phyloP scores from a whole-genome alignment of 2,888 invertebrate species.

The Eupithecia vulgata region DNA sequence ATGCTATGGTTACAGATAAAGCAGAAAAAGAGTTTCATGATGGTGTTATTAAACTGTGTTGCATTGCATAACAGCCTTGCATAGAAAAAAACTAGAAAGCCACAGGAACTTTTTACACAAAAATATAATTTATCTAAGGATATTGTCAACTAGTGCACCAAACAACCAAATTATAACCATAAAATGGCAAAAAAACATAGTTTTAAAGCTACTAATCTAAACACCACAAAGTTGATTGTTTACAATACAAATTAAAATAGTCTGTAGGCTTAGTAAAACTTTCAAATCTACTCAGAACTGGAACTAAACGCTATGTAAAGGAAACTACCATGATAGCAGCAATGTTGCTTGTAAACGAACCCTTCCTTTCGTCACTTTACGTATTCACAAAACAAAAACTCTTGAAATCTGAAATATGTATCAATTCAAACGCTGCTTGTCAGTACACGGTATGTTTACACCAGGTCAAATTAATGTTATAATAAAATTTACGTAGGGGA shows the following conservation, averaged over 20 bases:
- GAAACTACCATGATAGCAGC: background rate
- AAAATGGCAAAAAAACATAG: no score
- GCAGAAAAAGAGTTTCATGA: background rate
- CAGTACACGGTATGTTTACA: background rate
- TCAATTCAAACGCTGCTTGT: conserved; percentile 2
- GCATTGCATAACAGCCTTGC: background rate
- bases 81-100: background rate
- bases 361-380: background rate
- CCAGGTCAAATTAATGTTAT: background rate
- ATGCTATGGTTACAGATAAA: background rate
- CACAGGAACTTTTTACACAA: background rate
- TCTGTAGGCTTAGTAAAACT: background rate
- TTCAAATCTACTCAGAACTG: background rate
- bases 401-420: background rate
- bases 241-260: background rate
- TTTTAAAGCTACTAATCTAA: background rate
- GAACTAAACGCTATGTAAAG: background rate
- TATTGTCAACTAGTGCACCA: background rate
- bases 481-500: background rate
- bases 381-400: background rate
- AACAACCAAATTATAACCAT: no score
- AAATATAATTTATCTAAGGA: background rate
- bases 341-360: background rate
- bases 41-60: background rate
- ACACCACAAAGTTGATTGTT: background rate